These are phyloP conservation scores for Cinara cedri DNA, from an alignment of 2,888 invertebrate genomes.

Conservation along the genomic window DNA sequence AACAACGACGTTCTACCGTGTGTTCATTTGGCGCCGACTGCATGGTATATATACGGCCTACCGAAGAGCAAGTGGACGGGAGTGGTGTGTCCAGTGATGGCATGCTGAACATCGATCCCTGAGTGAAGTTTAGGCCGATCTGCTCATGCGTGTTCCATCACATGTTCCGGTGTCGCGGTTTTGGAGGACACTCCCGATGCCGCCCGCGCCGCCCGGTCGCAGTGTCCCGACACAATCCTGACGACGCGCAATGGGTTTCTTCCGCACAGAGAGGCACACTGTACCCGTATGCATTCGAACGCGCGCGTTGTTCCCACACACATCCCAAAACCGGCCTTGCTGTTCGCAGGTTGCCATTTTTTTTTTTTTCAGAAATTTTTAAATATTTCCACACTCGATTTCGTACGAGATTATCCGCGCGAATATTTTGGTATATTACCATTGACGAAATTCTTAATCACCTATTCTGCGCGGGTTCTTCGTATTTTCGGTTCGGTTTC, in stretches of 20 bases:
- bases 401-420: not conserved
- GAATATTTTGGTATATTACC: too few species aligned
- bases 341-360: conserved; percentile 54
- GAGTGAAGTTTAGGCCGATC: conserved; percentile 57
- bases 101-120: conserved; percentile 57
- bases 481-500: too few species aligned
- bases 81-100: conserved; percentile 57
- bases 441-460: too few species aligned
- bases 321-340: conserved; percentile 54
- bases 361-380: not conserved
- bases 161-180: conserved; percentile 56
- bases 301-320: conserved; percentile 51
- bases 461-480: too few species aligned
- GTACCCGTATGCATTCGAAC: conserved; percentile 53
- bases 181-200: conserved; percentile 56
- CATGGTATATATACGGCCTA: conserved; percentile 21
- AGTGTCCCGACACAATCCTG: conserved; percentile 52
- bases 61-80: rapidly evolving
- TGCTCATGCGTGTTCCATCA: conserved; percentile 57
- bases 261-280: conserved; percentile 55
- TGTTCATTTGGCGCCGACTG: not conserved
- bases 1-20: not conserved
- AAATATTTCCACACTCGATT: too few species aligned
- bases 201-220: conserved; percentile 52
- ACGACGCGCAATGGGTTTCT: conserved; percentile 56